Percentiles rank a stretch among this genome's conserved stretches.
Conservation (phyloP, 2,888 invertebrate species). For the Caenorhabditis sp. region DNA sequence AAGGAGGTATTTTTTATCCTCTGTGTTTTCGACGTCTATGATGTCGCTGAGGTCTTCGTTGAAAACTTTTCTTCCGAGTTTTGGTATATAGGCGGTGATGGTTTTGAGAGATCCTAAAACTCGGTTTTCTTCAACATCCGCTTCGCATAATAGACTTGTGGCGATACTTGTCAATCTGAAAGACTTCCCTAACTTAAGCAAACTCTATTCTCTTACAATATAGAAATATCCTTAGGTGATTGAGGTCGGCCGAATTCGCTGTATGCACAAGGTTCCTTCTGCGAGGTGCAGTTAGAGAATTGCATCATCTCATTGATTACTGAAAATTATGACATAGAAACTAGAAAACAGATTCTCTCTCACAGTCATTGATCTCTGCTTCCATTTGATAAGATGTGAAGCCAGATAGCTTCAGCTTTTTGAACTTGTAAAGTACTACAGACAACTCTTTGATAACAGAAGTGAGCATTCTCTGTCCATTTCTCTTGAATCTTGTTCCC, state of each 20-base stretch:
- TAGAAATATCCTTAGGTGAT: constrained; percentile 59
- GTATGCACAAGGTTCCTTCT: constrained; percentile 75
- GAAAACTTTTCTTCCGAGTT: constrained; percentile 47
- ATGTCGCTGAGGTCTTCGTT: constrained; percentile 68
- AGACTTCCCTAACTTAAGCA: too few species aligned
- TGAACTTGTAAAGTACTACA: constrained; percentile 70
- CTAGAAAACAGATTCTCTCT: background rate
- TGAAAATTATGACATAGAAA: constrained; percentile 39
- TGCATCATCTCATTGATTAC: constrained; percentile 73
- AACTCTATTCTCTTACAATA: constrained; percentile 68
- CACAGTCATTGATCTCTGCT: constrained; percentile 56
- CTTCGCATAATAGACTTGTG: constrained; percentile 79
- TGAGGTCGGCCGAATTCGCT: constrained; percentile 74
- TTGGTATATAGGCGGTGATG: constrained; percentile 51
- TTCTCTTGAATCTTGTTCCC: constrained; percentile 48
- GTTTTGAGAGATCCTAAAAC: constrained; percentile 76
- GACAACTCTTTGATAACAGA: constrained; percentile 71
- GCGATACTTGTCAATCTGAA: constrained; percentile 76
- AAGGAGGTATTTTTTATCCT: constrained; percentile 69
- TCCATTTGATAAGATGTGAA: constrained; percentile 46
- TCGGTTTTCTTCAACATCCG: constrained; percentile 73
- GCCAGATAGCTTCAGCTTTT: constrained; percentile 39
- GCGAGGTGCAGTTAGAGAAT: constrained; percentile 76
- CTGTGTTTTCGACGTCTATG: constrained; percentile 65
- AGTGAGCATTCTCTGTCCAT: constrained; percentile 63